These are phyloP conservation scores for Halesus radiatus DNA, from an alignment of 1,140 invertebrate genomes.

Conservation along the genomic window DNA sequence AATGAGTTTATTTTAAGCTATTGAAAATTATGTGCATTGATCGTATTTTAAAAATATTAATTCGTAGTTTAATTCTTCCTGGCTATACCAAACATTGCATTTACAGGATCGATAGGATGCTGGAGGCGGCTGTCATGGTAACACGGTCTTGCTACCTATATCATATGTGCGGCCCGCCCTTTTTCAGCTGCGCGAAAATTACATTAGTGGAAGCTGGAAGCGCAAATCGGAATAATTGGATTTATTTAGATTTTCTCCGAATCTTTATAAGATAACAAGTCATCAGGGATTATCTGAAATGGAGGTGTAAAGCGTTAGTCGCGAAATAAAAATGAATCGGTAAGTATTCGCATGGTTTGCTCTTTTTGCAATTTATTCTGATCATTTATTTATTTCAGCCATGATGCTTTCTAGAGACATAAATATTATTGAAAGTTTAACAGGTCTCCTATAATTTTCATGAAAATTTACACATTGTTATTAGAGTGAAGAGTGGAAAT, in stretches of 20 bases:
- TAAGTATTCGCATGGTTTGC: not conserved
- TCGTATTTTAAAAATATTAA: no score
- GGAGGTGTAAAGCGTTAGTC: no score
- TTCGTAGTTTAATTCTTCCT: not conserved
- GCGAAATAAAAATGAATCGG: not conserved
- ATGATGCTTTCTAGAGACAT: no score
- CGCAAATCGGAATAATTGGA: constrained; percentile 15
- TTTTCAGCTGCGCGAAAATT: constrained; percentile 46
- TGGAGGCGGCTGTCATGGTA: constrained; percentile 30
- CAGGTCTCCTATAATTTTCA: no score
- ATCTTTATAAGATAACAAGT: not conserved
- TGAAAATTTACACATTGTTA: no score
- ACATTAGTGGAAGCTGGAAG: constrained; percentile 15
- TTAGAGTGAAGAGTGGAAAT: no score
- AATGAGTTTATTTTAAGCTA: no score
- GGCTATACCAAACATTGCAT: not conserved
- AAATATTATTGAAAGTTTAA: no score
- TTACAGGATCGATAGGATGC: constrained; percentile 38
- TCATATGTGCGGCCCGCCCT: constrained; percentile 40
- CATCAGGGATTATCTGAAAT: no score
- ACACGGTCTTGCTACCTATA: constrained; percentile 30
- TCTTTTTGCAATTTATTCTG: no score
- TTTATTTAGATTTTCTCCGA: constrained; percentile 15
- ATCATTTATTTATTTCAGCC: no score
- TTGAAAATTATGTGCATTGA: no score